Percentiles rank a stretch among this genome's conserved stretches.
These are phyloP conservation scores for Entomobrya proxima DNA, from an alignment of 2,888 invertebrate genomes.

Conservation along the genomic window DNA sequence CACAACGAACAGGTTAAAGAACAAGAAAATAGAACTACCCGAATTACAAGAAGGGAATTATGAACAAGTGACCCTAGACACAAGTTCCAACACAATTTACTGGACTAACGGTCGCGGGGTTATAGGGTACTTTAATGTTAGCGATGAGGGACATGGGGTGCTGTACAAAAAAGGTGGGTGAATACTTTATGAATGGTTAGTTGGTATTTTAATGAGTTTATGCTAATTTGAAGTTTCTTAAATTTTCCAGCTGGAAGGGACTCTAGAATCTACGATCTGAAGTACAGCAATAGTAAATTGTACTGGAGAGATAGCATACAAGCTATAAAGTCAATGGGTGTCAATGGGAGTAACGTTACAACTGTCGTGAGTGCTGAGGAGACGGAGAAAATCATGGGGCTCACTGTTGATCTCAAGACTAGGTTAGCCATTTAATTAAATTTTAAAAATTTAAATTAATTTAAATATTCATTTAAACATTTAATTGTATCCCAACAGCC, in stretches of 20 bases:
- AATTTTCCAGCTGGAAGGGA: background rate
- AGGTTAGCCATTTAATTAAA: background rate
- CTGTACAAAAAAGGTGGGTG: background rate
- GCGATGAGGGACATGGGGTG: background rate
- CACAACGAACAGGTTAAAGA: background rate
- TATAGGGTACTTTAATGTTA: background rate
- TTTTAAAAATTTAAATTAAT: background rate
- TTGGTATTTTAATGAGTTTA: no score
- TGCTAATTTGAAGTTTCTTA: background rate
- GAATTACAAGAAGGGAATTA: background rate
- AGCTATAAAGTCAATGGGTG: background rate
- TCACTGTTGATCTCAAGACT: slow-evolving; percentile 23
- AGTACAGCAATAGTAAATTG: background rate
- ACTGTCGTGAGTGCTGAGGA: background rate
- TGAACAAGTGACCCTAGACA: background rate
- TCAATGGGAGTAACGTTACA: background rate
- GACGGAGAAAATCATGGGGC: slow-evolving; percentile 5
- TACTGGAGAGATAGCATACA: slow-evolving; percentile 18
- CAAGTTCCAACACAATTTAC: background rate
- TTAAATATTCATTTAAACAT: background rate
- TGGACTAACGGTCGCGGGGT: background rate
- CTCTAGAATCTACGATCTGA: background rate
- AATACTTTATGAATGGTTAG: no score
- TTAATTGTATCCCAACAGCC: background rate
- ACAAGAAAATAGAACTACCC: background rate